Evolutionary conservation across 2,113 vertebrate species (phyloP), one percentile per base, ranked within the genome.

Genomic region (Urocolius indicus): DNA sequence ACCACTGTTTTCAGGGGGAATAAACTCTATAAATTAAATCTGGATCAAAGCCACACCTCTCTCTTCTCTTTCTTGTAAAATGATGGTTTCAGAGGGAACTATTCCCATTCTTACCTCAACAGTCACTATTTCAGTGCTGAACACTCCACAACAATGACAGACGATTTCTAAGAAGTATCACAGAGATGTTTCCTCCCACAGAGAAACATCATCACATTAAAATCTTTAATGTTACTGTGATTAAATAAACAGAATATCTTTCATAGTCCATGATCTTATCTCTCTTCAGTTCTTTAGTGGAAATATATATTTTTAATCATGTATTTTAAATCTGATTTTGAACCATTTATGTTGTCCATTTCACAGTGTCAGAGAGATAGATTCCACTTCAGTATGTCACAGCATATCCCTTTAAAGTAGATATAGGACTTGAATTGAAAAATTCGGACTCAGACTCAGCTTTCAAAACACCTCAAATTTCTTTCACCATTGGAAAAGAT

Each of bases 281-380:
- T 95, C 29, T 74, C 81, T 93, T 84, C 75, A 84, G 80, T 90
- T 96, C 95, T 95, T 92, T 84, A 62, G 69, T 84, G 41, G 49
- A 69, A 96, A 90, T 61, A 69, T 84, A 16, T 65, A 93, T 91
- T 97, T 96, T 94, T 93, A 95, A 90, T 84, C 43, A 67, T 76
- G 59, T 93, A 67, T 45, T 94, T 95, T 94, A 84, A 95, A 92
- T 86, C 41, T 91, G 81, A 73, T 93, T 92, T 93, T 65, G 71
- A 96, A 95, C 95, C 43, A 87, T 92, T 84, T 89, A 24, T 89
- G 63, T 48, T 89, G 63, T 96, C 59, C 48, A 61, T 84, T 92
- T 91, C 79, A 84, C 66, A 61, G 34, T 84, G 73, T 93, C 95
- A 95, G 71, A 34, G 61, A 87, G 34, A 14, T 49, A 81, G 51